Evolutionary conservation across 2,113 vertebrate species (phyloP).

Genomic region (Psettodes erumei): DNA sequence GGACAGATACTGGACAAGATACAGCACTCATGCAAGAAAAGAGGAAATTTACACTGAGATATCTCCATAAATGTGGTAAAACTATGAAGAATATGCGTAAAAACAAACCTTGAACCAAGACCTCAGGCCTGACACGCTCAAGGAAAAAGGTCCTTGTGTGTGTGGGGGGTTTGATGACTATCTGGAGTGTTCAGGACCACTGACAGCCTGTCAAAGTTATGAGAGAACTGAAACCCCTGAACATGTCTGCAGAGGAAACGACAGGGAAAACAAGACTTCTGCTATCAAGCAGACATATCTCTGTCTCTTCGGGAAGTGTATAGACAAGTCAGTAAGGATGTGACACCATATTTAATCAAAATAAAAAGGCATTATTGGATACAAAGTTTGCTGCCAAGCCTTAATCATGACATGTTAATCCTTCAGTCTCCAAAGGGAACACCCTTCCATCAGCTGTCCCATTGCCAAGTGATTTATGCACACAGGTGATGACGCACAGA

Average conservation of each 20-base stretch:
- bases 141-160: slow-evolving; percentile 22
- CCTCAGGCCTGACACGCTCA: slow-evolving; percentile 2
- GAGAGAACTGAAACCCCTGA: slow-evolving; percentile 58
- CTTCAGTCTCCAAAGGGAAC: slow-evolving; percentile 12
- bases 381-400: slow-evolving; percentile 12
- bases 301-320: slow-evolving; percentile 46
- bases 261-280: slow-evolving; percentile 50
- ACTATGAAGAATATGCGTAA: background rate
- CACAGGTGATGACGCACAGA: background rate
- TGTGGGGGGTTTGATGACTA: slow-evolving; percentile 3
- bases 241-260: slow-evolving; percentile 54
- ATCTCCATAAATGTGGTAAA: slow-evolving; percentile 27
- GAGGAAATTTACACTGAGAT: slow-evolving; percentile 26
- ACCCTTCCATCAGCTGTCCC: background rate
- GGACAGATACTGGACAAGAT: slow-evolving; percentile 39
- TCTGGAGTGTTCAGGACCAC: slow-evolving; percentile 31
- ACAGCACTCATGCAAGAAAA: slow-evolving; percentile 23
- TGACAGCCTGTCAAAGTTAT: slow-evolving; percentile 33
- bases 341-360: slow-evolving; percentile 21
- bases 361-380: background rate
- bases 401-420: background rate
- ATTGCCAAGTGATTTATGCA: background rate
- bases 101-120: slow-evolving; percentile 31
- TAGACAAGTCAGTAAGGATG: slow-evolving; percentile 45
- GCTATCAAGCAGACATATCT: slow-evolving; percentile 32